Conservation (phyloP, 2,888 invertebrate species). For the Apeira syringaria region DNA sequence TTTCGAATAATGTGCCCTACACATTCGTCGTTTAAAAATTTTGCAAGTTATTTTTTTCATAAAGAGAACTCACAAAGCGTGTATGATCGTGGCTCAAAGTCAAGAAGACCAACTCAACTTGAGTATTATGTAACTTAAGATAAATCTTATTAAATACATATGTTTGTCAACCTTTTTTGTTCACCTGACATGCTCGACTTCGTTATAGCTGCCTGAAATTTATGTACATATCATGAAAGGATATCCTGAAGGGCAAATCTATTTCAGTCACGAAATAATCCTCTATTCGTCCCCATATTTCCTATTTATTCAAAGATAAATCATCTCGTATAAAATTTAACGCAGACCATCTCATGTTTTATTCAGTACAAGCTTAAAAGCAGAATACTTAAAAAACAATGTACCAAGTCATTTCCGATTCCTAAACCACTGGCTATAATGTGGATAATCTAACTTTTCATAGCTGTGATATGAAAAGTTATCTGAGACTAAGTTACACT, state of each 20-base stretch:
- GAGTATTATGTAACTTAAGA: too few relatives aligned
- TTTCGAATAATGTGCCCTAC: too few relatives aligned
- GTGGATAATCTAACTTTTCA: slow-evolving; percentile 10
- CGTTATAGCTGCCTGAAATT: slow-evolving; percentile 7
- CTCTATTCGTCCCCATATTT: slow-evolving; percentile 12
- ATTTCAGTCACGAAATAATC: slow-evolving; percentile 26
- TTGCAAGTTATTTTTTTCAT: too few relatives aligned
- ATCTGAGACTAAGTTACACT: slow-evolving; percentile 48
- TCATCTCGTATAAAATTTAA: slow-evolving; percentile 19
- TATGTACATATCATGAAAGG: slow-evolving; percentile 3
- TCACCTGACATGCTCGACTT: slow-evolving; percentile 1
- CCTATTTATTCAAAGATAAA: slow-evolving; percentile 22
- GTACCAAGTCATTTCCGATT: slow-evolving; percentile 33
- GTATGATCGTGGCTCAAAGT: too few relatives aligned
- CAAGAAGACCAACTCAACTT: too few relatives aligned
- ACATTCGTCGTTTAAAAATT: too few relatives aligned
- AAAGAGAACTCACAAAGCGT: too few relatives aligned
- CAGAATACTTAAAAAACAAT: slow-evolving; percentile 40
- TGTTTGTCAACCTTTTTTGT: too few relatives aligned
- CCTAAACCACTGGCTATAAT: slow-evolving; percentile 18
- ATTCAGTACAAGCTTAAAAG: slow-evolving; percentile 41
- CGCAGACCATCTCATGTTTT: slow-evolving; percentile 39
- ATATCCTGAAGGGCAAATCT: slow-evolving; percentile 6
- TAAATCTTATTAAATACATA: too few relatives aligned
- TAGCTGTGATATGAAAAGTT: slow-evolving; percentile 18